A percentile compares a stretch with the other conserved stretches of the same genome.
These are phyloP conservation scores for Aleiodes leptofemur DNA, from an alignment of 2,888 invertebrate genomes.

Conservation along the genomic window DNA sequence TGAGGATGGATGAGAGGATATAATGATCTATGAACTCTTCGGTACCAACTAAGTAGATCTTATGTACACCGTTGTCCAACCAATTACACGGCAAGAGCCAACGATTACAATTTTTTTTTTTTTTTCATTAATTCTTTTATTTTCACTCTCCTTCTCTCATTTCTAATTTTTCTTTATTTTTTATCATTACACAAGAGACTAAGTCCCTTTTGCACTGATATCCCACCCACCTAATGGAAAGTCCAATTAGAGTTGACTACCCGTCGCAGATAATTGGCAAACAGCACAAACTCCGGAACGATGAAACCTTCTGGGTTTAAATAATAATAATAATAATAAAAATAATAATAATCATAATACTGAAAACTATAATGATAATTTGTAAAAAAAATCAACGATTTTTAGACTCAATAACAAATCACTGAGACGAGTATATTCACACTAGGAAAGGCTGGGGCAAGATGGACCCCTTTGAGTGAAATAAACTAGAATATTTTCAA, in stretches of 20 bases:
- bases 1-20: neutral
- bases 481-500: neutral
- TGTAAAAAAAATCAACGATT: constrained; percentile 49
- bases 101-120: neutral
- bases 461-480: too few relatives aligned
- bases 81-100: constrained; percentile 42
- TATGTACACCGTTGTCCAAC: constrained; percentile 28
- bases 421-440: constrained; percentile 26
- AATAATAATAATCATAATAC: too few relatives aligned
- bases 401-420: constrained; percentile 26
- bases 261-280: constrained; percentile 71
- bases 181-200: constrained; percentile 35
- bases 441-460: neutral
- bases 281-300: constrained; percentile 56
- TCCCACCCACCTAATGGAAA: constrained; percentile 68
- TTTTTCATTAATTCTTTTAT: constrained; percentile 6
- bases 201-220: constrained; percentile 57
- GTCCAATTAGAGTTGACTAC: constrained; percentile 71
- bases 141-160: constrained; percentile 18
- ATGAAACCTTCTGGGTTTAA: constrained; percentile 67
- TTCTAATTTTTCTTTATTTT: neutral
- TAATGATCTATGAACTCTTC: constrained; percentile 8
- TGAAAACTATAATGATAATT: too few relatives aligned
- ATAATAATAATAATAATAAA: too few relatives aligned
- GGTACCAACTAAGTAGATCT: neutral